Percentiles rank a stretch among this genome's conserved stretches.
Evolutionary conservation across 1,140 invertebrate genomes (phyloP).

Genomic region (Cotesia vestalis): DNA sequence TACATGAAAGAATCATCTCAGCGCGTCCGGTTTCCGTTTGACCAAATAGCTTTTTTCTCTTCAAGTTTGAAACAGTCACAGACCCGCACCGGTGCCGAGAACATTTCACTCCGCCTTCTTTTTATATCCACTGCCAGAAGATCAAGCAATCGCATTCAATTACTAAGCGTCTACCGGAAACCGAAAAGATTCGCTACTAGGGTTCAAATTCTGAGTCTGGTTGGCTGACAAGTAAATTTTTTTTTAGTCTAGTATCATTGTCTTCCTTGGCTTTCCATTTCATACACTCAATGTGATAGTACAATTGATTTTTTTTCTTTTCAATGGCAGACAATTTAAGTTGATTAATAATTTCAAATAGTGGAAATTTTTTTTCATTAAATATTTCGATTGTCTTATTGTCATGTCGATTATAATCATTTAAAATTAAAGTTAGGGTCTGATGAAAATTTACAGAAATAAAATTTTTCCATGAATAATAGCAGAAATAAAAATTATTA

Average conservation of each 20-base stretch:
- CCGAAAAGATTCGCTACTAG: constrained; percentile 29
- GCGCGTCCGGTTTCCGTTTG: constrained; percentile 32
- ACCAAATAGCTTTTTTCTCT: constrained; percentile 44
- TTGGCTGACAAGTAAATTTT: neutral
- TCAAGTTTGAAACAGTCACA: neutral
- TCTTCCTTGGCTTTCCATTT: neutral
- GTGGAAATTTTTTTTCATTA: too few species aligned
- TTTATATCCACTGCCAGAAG: neutral
- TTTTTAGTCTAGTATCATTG: neutral
- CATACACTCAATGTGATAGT: neutral
- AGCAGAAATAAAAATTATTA: too few species aligned
- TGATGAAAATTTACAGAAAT: too few species aligned
- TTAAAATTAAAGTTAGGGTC: too few species aligned
- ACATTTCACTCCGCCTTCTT: constrained; percentile 11
- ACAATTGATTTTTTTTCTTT: too few species aligned
- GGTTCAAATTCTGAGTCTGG: constrained; percentile 17
- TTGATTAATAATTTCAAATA: neutral
- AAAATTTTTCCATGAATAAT: too few species aligned
- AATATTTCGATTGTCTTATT: too few species aligned
- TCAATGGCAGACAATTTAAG: neutral
- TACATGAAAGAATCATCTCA: constrained; percentile 18
- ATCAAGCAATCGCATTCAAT: constrained; percentile 30
- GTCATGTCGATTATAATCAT: too few species aligned
- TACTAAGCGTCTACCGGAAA: constrained; percentile 29
- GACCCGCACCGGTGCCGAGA: neutral